These are phyloP conservation scores for Jordanella pulchra DNA, from an alignment of 2,797 vertebrate genomes.

Conservation along the genomic window DNA sequence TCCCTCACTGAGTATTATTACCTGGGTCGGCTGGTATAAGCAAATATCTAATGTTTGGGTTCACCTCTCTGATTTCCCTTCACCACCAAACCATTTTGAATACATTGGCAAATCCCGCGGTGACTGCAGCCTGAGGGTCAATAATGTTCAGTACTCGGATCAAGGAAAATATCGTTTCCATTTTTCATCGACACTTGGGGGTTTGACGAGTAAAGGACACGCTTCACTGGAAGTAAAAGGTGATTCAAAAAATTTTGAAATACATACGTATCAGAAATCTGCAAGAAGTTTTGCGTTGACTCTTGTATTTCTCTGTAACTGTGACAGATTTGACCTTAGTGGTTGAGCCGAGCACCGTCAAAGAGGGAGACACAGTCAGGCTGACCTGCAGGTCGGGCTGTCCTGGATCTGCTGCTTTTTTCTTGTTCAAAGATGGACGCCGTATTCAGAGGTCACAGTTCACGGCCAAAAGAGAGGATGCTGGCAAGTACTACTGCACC, in stretches of 20 bases:
- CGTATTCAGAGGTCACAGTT: slow-evolving; percentile 7
- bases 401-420: fast-evolving
- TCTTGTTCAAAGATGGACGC: slow-evolving; percentile 59
- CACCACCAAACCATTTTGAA: background rate
- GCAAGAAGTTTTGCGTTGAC: background rate
- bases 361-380: slow-evolving; percentile 45
- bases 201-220: background rate
- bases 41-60: fast-evolving
- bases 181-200: background rate
- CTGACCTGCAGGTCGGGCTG: slow-evolving; percentile 51
- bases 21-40: slow-evolving; percentile 33
- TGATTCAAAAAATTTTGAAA: slow-evolving; percentile 8
- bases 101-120: slow-evolving; percentile 9
- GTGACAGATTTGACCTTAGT: slow-evolving; percentile 43
- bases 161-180: slow-evolving; percentile 35
- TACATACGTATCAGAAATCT: fast-evolving
- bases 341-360: slow-evolving; percentile 48
- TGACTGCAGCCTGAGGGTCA: slow-evolving; percentile 56
- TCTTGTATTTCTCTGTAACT: background rate
- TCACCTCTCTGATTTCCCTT: background rate
- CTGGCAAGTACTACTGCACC: slow-evolving; percentile 63
- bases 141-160: slow-evolving; percentile 28
- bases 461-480: slow-evolving; percentile 46
- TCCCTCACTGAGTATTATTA: background rate
- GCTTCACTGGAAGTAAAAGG: slow-evolving; percentile 46